Base-by-base conservation (phyloP, 2,888 invertebrate genomes). In the Sipha maydis region DNA sequence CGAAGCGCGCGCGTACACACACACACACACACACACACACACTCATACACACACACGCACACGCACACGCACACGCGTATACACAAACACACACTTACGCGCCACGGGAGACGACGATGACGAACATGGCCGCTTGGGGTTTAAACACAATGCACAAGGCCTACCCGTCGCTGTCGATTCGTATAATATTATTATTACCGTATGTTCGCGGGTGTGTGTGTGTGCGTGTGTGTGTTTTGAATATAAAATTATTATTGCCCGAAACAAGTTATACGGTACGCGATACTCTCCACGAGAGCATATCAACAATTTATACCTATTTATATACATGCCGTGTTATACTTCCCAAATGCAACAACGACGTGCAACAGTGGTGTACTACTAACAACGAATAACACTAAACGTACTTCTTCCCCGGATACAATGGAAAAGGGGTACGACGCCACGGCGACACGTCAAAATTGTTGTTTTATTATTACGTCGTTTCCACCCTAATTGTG, bases 141-240 rank as follows among this genome's bases (percentile, higher is more conserved):
- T 48, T 48, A 41, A 82, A 41, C 31, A 71, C 69, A 82, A 71
- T 71, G 31, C 61, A 34, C 14, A 8, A 48, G 48, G 48, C 14
- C 48, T 71, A 21, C 41, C 67, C 67, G 69, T 41, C n/a, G 83
- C 56, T 38, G 83, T 75, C 83, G 83, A 83, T 75, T 56, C 34
- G n/a, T 34, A 83, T 82, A 67, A 38, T 67, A 80, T 69, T 31
- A 25, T 79, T 38, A 67, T 80, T 80, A 61, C 61, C 28, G 34
- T 73, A 17, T 71, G 71, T 71, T 17, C 17, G 71, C 31, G 31
- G 25, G 69, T 28, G 69, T 28, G 69, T n/a, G 31, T 28, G 69
- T n/a, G n/a, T n/a, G n/a, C n/a, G 69, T 28, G 69, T 28, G 69
- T 69, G 82, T n/a, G 82, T 82, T 82, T 82, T 82, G 69, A 82